Percentiles rank a stretch among this genome's conserved stretches.
Evolutionary conservation across 2,797 vertebrate genomes (phyloP).

Genomic region (Oreortyx pictus): DNA sequence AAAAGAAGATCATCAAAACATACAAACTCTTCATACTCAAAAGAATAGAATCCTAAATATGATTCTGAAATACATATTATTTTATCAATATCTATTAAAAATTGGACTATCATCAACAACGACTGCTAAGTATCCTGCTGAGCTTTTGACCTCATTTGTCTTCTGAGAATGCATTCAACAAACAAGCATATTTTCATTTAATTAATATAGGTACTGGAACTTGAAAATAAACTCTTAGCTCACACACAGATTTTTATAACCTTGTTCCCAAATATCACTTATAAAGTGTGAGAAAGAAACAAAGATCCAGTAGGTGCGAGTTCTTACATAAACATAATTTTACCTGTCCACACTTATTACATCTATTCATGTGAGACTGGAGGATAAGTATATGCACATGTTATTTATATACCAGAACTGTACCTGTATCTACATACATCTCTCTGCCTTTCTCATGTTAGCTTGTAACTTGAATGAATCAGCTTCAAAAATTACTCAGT

Average conservation of each 20-base stretch:
- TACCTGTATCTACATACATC: neutral
- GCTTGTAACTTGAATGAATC: neutral
- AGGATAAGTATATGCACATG: neutral
- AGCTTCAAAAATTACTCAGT: neutral
- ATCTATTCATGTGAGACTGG: neutral
- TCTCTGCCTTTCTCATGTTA: rapidly evolving
- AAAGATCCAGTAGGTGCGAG: neutral
- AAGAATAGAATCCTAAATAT: neutral
- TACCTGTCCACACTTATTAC: neutral
- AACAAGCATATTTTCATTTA: neutral
- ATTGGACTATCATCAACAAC: neutral
- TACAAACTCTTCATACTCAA: neutral
- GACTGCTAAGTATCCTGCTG: neutral
- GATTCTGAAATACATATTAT: neutral
- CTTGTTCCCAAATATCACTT: neutral
- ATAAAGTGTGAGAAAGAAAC: neutral
- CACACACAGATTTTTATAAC: neutral
- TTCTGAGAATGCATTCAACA: neutral
- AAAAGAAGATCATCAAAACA: neutral
- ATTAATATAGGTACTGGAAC: neutral
- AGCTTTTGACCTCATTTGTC: neutral
- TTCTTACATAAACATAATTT: neutral
- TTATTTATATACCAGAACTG: neutral
- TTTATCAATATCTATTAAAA: neutral
- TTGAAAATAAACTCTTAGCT: neutral